Conservation (phyloP, 2,113 vertebrate species). For the Arenaria interpres region DNA sequence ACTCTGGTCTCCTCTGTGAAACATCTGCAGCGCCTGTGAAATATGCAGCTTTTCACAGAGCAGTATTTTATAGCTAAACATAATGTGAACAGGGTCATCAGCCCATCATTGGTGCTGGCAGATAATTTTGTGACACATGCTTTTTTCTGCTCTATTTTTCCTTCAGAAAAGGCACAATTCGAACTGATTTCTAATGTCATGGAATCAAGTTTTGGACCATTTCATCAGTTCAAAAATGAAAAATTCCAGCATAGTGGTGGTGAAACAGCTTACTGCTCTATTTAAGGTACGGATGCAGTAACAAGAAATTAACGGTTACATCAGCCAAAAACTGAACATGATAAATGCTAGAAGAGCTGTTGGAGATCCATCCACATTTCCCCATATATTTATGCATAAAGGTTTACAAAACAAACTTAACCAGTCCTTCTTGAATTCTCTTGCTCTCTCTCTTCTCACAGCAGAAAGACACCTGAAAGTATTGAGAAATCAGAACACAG, state of each 20-base stretch:
- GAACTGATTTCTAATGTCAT: not conserved
- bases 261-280: not conserved
- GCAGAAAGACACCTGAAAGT: not conserved
- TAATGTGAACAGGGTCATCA: not conserved
- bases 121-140: not conserved
- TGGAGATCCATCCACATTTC: not conserved
- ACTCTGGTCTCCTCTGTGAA: not conserved
- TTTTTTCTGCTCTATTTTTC: not conserved
- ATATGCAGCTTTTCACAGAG: not conserved
- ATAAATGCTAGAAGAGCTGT: not conserved
- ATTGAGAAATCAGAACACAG: not conserved
- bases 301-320: not conserved
- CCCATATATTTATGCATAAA: not conserved
- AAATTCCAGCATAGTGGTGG: not conserved
- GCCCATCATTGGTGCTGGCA: not conserved
- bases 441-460: not conserved
- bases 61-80: not conserved
- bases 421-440: not conserved
- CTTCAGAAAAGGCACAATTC: not conserved
- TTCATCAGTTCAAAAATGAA: not conserved
- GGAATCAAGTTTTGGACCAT: not conserved
- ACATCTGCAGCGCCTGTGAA: not conserved
- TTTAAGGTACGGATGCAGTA: not conserved
- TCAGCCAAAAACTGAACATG: not conserved
- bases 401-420: not conserved